A percentile compares a stretch with the other conserved stretches of the same genome.
phyloP scores from a whole-genome alignment of 2,113 vertebrate genomes.

The Sylvia atricapilla region DNA sequence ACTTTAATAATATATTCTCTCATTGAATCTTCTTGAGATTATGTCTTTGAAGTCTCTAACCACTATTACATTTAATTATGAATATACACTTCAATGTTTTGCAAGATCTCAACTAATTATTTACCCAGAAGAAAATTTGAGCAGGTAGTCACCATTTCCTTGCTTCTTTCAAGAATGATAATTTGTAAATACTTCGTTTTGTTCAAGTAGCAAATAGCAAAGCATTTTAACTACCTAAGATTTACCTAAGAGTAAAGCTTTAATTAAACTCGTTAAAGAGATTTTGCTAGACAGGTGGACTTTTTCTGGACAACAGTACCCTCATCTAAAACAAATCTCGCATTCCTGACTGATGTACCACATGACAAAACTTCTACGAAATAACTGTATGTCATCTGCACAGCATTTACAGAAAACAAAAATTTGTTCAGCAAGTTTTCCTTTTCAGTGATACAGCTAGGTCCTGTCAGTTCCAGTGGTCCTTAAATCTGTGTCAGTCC shows the following conservation, averaged over 20 bases:
- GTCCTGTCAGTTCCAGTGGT: background rate
- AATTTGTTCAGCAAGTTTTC: background rate
- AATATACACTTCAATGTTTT: background rate
- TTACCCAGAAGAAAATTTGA: background rate
- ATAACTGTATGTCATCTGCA: background rate
- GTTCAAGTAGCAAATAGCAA: background rate
- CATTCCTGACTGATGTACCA: background rate
- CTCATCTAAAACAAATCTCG: background rate
- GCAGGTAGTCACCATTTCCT: background rate
- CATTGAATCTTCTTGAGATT: background rate
- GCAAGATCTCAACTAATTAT: background rate
- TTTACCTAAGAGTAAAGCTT: background rate
- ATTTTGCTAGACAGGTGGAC: background rate
- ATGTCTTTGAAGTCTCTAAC: background rate
- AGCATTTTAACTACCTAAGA: background rate
- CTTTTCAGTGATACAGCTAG: background rate
- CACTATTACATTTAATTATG: background rate
- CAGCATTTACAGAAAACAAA: background rate
- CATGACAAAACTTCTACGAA: background rate
- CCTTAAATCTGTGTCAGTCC: background rate
- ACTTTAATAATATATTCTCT: background rate
- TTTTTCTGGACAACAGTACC: background rate
- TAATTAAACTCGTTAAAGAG: background rate
- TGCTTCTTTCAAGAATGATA: background rate
- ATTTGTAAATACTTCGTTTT: conserved; percentile 7